These are phyloP conservation scores for Spodoptera litura DNA, from an alignment of 1,140 invertebrate genomes.

Conservation along the genomic window DNA sequence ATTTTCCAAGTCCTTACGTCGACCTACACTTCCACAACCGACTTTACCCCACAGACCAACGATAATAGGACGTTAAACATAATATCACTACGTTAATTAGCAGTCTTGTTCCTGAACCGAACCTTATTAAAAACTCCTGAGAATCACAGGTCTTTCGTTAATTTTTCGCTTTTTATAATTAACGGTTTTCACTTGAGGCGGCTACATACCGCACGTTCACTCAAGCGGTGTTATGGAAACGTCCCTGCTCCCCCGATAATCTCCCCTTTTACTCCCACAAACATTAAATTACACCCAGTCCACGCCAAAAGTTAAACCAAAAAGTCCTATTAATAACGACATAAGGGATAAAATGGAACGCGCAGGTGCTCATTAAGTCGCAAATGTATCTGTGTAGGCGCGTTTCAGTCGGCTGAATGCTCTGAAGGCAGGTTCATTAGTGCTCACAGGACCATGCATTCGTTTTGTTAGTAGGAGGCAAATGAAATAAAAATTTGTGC, in stretches of 20 bases:
- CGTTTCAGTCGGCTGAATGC: slow-evolving; percentile 49
- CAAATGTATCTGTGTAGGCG: slow-evolving; percentile 42
- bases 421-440: slow-evolving; percentile 64
- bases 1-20: background rate
- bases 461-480: slow-evolving; percentile 58
- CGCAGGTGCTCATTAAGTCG: slow-evolving; percentile 31
- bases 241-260: slow-evolving; percentile 49
- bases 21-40: background rate
- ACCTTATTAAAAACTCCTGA: slow-evolving; percentile 24
- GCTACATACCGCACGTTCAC: slow-evolving; percentile 39
- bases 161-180: slow-evolving; percentile 33
- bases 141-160: slow-evolving; percentile 25
- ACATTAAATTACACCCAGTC: slow-evolving; percentile 18
- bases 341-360: slow-evolving; percentile 45
- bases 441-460: slow-evolving; percentile 57
- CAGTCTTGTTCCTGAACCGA: background rate
- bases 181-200: slow-evolving; percentile 25
- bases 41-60: background rate
- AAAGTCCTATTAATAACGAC: slow-evolving; percentile 2
- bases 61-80: slow-evolving; percentile 11
- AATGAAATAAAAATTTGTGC: slow-evolving; percentile 59
- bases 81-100: slow-evolving; percentile 21
- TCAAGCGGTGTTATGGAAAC: slow-evolving; percentile 51
- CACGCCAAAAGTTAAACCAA: slow-evolving; percentile 1
- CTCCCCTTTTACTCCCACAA: slow-evolving; percentile 47